Conservation (phyloP, 2,888 invertebrate species). For the Oxytorus armatus region DNA sequence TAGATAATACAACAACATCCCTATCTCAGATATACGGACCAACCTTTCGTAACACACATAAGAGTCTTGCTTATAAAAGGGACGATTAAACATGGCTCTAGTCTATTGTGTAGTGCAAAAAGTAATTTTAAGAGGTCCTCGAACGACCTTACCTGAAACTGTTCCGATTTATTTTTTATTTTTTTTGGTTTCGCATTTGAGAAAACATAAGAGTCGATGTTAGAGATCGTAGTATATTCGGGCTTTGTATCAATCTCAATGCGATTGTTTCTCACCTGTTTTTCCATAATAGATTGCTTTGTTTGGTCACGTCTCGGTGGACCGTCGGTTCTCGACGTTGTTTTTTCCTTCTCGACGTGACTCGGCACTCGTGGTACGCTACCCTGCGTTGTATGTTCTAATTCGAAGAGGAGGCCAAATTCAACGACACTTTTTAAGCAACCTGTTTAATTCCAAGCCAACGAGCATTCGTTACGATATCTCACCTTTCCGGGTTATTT, state of each 20-base stretch:
- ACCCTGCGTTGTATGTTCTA: constrained; percentile 74
- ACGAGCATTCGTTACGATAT: not conserved
- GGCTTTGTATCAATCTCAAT: not conserved
- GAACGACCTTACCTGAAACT: constrained; percentile 75
- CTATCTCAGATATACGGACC: constrained; percentile 58
- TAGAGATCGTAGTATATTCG: constrained; percentile 3
- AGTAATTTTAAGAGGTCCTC: constrained; percentile 62
- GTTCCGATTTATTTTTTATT: constrained; percentile 60
- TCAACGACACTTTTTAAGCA: not conserved
- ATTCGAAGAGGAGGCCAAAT: not conserved
- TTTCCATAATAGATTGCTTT: constrained; percentile 90
- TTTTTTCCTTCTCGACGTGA: constrained; percentile 82
- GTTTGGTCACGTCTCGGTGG: constrained; percentile 79
- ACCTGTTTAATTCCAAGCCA: not conserved
- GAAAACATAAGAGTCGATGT: constrained; percentile 27
- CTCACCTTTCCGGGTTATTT: constrained; percentile 79
- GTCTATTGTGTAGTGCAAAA: constrained; percentile 65
- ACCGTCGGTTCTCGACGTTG: constrained; percentile 83
- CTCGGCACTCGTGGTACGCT: constrained; percentile 76
- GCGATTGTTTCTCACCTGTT: constrained; percentile 88
- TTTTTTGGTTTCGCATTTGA: constrained; percentile 32
- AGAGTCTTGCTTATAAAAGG: constrained; percentile 59
- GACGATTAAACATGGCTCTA: constrained; percentile 63
- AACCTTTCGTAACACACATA: constrained; percentile 62
- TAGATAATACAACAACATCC: not conserved